phyloP scores from a whole-genome alignment of 2,797 vertebrate species.

The Scomberomorus guttatus region DNA sequence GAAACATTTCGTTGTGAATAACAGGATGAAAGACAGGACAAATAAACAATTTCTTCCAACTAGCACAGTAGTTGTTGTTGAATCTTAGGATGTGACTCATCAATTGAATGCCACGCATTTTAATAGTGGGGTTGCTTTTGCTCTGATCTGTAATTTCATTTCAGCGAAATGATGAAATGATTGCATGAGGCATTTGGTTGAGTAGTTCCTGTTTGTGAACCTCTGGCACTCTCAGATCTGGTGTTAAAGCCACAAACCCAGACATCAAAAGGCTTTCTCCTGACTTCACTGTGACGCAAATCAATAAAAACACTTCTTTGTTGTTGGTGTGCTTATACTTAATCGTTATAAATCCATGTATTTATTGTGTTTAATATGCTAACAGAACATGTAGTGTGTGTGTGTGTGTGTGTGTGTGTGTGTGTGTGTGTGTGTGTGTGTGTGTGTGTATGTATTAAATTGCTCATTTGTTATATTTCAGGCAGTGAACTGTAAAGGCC shows the following conservation, averaged over 20 bases:
- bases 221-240: constrained; percentile 9
- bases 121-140: constrained; percentile 17
- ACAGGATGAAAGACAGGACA: neutral
- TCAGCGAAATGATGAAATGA: neutral
- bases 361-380: constrained; percentile 1
- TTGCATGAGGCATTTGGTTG: constrained; percentile 13
- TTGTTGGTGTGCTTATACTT: neutral
- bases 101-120: constrained; percentile 1
- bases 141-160: constrained; percentile 24
- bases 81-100: constrained; percentile 21
- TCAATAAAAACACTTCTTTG: neutral
- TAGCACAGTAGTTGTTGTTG: neutral
- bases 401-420: neutral
- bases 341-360: neutral
- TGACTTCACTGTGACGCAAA: constrained; percentile 13
- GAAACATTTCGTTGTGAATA: neutral
- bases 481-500: constrained; percentile 96
- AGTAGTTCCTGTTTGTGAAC: constrained; percentile 39
- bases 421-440: neutral
- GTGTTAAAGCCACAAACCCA: constrained; percentile 40
- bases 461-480: constrained; percentile 75
- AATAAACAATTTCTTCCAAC: constrained; percentile 4
- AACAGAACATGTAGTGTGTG: neutral
- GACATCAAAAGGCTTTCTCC: constrained; percentile 27
- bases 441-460: neutral